These are phyloP conservation scores for Protonibea diacanthus DNA, from an alignment of 2,797 vertebrate species.

Conservation along the genomic window DNA sequence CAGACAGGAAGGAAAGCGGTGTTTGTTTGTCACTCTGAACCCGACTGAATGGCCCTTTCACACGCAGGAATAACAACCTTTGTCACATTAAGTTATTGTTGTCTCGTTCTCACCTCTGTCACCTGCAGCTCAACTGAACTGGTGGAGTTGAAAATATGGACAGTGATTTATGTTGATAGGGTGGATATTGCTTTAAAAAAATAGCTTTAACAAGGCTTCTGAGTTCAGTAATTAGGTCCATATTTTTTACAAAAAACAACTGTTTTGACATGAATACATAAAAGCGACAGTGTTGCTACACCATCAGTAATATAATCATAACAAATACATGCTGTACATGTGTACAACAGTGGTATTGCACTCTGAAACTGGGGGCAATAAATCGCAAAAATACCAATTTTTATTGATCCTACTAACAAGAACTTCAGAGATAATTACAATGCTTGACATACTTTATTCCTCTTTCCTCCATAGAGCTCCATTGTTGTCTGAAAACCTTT, in stretches of 20 bases:
- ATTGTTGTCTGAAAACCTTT: neutral
- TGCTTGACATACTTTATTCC: neutral
- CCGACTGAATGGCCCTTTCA: conserved; percentile 29
- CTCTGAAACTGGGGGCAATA: no score
- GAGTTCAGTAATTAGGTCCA: neutral
- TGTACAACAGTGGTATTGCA: no score
- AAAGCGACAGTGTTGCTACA: neutral
- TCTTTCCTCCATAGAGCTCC: neutral
- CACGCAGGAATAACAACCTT: conserved; percentile 14
- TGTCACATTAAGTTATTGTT: conserved; percentile 8
- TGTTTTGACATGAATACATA: neutral
- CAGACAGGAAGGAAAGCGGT: conserved; percentile 36
- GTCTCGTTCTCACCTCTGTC: conserved; percentile 35
- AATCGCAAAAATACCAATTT: no score
- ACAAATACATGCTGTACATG: no score
- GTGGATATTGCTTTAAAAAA: neutral
- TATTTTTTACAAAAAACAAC: neutral
- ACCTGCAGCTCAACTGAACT: neutral
- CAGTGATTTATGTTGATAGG: neutral
- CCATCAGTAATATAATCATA: no score
- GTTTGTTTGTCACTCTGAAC: conserved; percentile 55
- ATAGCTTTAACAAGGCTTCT: neutral
- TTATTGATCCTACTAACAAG: neutral
- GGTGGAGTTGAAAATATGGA: neutral
- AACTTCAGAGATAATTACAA: neutral